Conservation (phyloP, 2,797 vertebrate genomes). For the Ctenopoma kingsleyae region DNA sequence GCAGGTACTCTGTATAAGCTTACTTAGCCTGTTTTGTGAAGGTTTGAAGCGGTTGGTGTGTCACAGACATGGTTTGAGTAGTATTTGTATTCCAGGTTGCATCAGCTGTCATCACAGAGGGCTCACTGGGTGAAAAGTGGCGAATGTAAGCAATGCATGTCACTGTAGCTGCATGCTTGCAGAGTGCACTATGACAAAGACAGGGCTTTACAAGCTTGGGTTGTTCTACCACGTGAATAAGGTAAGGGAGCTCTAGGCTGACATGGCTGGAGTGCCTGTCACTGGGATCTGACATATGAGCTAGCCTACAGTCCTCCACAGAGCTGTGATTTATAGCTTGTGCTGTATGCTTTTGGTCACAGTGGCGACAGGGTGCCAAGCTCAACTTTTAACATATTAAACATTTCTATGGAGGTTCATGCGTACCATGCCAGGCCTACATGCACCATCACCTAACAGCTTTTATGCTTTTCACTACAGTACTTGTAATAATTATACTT, state of each 20-base stretch:
- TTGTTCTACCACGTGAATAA: constrained; percentile 38
- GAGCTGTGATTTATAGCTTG: constrained; percentile 47
- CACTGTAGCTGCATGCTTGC: constrained; percentile 17
- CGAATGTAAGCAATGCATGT: constrained; percentile 29
- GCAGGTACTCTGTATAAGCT: background rate
- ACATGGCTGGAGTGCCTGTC: constrained; percentile 39
- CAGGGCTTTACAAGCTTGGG: constrained; percentile 20
- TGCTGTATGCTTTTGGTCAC: constrained; percentile 17
- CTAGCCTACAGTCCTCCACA: constrained; percentile 20
- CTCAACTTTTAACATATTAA: constrained; percentile 20
- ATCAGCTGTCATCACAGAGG: constrained; percentile 33
- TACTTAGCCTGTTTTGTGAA: constrained; percentile 2
- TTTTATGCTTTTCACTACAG: too few species aligned
- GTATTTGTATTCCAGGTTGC: constrained; percentile 28
- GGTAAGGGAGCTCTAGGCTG: constrained; percentile 40
- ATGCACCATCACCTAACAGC: too few species aligned
- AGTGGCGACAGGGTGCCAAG: constrained; percentile 15
- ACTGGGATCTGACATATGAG: constrained; percentile 37
- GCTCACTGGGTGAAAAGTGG: constrained; percentile 22
- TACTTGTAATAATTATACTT: too few species aligned
- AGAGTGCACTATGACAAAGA: constrained; percentile 24
- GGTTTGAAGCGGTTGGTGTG: background rate
- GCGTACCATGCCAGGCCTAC: background rate
- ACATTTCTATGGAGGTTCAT: constrained; percentile 1
- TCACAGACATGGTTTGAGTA: background rate